phyloP scores from a whole-genome alignment of 2,797 vertebrate species.

The Agapornis canus region DNA sequence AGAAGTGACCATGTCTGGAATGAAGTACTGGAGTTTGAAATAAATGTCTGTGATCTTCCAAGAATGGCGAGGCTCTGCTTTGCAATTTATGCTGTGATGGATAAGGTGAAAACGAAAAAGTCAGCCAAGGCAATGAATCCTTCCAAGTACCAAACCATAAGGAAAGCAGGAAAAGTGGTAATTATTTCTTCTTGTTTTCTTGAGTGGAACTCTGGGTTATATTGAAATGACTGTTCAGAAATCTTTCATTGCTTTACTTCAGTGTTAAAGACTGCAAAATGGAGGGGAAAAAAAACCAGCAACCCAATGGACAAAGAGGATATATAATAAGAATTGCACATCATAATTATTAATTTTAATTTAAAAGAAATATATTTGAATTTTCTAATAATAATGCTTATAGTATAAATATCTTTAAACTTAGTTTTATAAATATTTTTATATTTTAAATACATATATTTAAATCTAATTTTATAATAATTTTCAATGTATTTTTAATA shows the following conservation, averaged over 20 bases:
- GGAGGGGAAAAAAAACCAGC: too few species aligned
- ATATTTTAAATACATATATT: not conserved
- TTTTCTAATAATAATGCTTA: not conserved
- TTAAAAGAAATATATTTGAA: not conserved
- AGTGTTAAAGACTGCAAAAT: not conserved
- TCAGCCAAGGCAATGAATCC: slow-evolving; percentile 89
- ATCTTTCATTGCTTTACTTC: not conserved
- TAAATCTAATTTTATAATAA: not conserved
- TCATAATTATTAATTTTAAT: not conserved
- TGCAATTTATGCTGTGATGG: slow-evolving; percentile 93
- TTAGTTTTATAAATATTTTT: not conserved
- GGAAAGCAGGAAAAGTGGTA: slow-evolving; percentile 90
- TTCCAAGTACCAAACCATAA: slow-evolving; percentile 95
- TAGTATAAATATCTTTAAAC: not conserved
- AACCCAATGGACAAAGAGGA: not conserved
- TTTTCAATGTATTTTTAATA: not conserved
- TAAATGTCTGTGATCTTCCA: slow-evolving; percentile 90
- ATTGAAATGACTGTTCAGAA: not conserved
- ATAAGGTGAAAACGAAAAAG: slow-evolving; percentile 95
- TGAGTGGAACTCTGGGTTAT: not conserved
- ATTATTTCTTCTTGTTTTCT: slow-evolving; percentile 3
- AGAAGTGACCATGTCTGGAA: slow-evolving; percentile 92
- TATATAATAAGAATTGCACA: not conserved
- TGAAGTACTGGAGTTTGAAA: slow-evolving; percentile 91
- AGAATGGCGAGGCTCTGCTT: slow-evolving; percentile 98